Evolutionary conservation across 2,888 invertebrate species (phyloP).

Genomic region (Orthosia gothica): DNA sequence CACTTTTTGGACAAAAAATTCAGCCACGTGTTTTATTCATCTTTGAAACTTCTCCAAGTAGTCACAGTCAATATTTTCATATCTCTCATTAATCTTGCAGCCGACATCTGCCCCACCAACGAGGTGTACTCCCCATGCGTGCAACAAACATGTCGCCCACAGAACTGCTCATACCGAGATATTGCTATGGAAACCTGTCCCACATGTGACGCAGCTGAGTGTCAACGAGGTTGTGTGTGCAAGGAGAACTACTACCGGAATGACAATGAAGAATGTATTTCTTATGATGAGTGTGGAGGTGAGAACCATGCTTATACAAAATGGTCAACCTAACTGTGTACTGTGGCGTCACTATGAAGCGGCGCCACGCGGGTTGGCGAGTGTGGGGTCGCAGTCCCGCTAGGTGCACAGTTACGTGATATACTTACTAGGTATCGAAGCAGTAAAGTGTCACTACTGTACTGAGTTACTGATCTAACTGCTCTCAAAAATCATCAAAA

Average conservation of each 20-base stretch:
- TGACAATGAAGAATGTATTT: conserved; percentile 48
- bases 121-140: conserved; percentile 51
- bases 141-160: conserved; percentile 45
- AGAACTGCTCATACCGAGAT: conserved; percentile 48
- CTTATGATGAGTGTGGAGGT: conserved; percentile 56
- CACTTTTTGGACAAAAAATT: no score
- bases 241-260: conserved; percentile 53
- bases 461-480: no score
- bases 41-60: no score
- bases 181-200: conserved; percentile 27
- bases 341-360: no score
- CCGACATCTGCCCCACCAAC: conserved; percentile 59
- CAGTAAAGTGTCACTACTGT: no score
- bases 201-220: background rate
- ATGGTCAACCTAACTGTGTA: no score
- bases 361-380: no score
- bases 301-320: background rate
- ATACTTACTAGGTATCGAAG: no score
- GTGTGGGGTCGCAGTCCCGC: no score
- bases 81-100: conserved; percentile 45
- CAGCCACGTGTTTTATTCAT: no score
- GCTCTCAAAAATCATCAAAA: no score
- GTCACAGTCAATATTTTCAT: background rate
- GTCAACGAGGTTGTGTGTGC: conserved; percentile 58
- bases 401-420: no score